Percentiles rank a stretch among this genome's conserved stretches.
phyloP scores from a whole-genome alignment of 1,140 invertebrate genomes.

The Gerris buenoi region DNA sequence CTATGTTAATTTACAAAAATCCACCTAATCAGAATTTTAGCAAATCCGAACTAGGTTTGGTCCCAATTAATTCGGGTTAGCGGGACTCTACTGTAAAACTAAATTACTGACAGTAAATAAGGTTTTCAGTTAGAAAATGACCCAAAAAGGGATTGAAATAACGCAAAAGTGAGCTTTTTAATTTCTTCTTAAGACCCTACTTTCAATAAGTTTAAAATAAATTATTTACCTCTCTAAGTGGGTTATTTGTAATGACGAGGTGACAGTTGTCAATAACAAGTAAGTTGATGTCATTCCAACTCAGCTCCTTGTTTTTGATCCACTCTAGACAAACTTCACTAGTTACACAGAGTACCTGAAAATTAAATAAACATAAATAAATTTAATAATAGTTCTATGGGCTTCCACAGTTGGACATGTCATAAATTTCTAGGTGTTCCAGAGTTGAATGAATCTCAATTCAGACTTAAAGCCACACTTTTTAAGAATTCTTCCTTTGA shows the following conservation, averaged over 20 bases:
- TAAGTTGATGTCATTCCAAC: slow-evolving; percentile 43
- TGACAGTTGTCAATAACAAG: slow-evolving; percentile 75
- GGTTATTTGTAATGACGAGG: slow-evolving; percentile 34
- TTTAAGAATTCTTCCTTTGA: not conserved
- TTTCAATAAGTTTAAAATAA: no score
- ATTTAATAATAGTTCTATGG: slow-evolving; percentile 3
- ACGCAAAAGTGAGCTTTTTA: no score
- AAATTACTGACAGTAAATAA: no score
- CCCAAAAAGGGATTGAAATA: no score
- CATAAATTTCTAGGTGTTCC: not conserved
- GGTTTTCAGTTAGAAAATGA: no score
- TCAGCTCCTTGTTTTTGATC: slow-evolving; percentile 36
- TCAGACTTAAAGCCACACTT: not conserved
- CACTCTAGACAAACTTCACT: slow-evolving; percentile 44
- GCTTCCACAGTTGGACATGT: not conserved
- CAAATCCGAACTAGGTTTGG: no score
- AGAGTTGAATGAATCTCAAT: not conserved
- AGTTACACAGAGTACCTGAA: slow-evolving; percentile 29
- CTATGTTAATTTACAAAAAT: no score
- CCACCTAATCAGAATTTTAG: no score
- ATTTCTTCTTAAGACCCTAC: no score
- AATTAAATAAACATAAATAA: no score
- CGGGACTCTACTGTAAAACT: no score
- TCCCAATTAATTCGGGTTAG: no score
- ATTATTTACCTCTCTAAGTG: slow-evolving; percentile 34